Evolutionary conservation across 2,888 invertebrate genomes (phyloP).

Genomic region (Microctonus brassicae): DNA sequence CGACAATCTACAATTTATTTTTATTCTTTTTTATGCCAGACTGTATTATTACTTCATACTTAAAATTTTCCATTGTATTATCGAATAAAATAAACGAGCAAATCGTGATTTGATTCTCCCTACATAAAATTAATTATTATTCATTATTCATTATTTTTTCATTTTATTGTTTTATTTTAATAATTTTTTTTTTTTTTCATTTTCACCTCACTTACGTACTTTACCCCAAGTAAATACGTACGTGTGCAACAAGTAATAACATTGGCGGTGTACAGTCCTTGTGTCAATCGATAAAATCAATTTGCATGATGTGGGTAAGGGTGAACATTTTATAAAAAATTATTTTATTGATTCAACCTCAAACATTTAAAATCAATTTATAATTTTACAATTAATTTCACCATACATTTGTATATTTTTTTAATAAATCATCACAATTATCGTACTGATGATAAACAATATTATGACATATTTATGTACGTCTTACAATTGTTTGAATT

Average conservation of each 20-base stretch:
- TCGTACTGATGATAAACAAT: no score
- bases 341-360: no score
- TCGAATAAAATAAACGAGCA: not conserved
- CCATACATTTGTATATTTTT: no score
- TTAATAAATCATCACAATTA: no score
- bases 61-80: not conserved
- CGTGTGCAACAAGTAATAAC: constrained; percentile 25
- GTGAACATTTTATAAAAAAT: no score
- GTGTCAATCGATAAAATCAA: constrained; percentile 28
- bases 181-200: not conserved
- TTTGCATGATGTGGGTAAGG: constrained; percentile 28
- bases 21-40: not conserved
- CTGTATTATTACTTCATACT: not conserved
- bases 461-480: not conserved
- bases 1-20: not conserved
- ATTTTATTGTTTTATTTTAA: no score
- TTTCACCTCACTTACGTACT: not conserved
- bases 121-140: not conserved
- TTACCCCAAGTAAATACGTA: no score
- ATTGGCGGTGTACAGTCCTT: not conserved
- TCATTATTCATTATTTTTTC: not conserved
- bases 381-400: no score
- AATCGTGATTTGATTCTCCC: not conserved
- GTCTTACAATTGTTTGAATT: not conserved
- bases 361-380: no score